A percentile compares a stretch with the other conserved stretches of the same genome.
phyloP scores from a whole-genome alignment of 2,113 vertebrate genomes.

The Diphyllodes magnificus region DNA sequence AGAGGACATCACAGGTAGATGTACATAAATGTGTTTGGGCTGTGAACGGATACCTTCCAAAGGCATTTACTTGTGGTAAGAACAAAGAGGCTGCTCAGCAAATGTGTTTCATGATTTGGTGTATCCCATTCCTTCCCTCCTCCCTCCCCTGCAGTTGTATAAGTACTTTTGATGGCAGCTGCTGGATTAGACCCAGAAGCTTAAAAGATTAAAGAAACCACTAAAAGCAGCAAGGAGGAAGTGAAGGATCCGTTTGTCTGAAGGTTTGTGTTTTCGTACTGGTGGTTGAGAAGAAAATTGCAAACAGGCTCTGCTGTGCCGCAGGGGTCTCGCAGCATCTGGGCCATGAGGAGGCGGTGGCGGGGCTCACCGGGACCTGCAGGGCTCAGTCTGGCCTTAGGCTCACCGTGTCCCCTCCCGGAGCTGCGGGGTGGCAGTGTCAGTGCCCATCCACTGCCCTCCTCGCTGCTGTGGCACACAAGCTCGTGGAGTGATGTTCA shows the following conservation, averaged over 20 bases:
- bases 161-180: constrained; percentile 73
- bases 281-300: constrained; percentile 73
- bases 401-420: fast-evolving
- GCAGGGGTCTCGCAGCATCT: neutral
- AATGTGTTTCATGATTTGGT: constrained; percentile 8
- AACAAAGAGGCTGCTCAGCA: constrained; percentile 24
- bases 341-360: neutral
- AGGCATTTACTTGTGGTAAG: neutral
- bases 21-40: neutral
- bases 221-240: constrained; percentile 74
- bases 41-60: neutral
- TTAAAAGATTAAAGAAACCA: constrained; percentile 84
- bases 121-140: constrained; percentile 18
- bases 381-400: neutral
- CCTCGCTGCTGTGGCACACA: neutral
- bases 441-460: neutral
- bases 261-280: constrained; percentile 65
- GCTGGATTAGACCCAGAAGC: constrained; percentile 74
- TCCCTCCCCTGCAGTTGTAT: constrained; percentile 53
- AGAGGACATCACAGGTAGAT: neutral
- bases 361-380: neutral
- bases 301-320: constrained; percentile 63
- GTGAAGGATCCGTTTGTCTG: constrained; percentile 66
- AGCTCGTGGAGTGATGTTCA: fast-evolving
- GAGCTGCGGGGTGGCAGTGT: neutral